phyloP scores from a whole-genome alignment of 2,797 vertebrate genomes.

The Pygocentrus nattereri region DNA sequence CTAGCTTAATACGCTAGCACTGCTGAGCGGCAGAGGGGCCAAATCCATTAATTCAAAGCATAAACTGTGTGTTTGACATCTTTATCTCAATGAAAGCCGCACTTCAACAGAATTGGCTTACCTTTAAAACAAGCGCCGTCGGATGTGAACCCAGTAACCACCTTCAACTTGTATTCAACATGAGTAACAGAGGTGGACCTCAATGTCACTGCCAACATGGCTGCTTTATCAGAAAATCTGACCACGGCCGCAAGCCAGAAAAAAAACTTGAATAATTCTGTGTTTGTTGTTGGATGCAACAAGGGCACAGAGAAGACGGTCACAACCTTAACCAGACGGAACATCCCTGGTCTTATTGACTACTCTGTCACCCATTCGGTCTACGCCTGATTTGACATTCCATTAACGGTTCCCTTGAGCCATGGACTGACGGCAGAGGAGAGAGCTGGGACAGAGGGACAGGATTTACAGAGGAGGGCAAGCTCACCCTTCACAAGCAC shows the following conservation, averaged over 20 bases:
- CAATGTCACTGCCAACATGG: background rate
- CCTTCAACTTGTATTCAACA: background rate
- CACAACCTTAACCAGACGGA: slow-evolving; percentile 63
- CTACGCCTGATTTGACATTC: slow-evolving; percentile 74
- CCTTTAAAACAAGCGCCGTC: background rate
- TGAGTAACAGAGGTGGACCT: slow-evolving; percentile 1
- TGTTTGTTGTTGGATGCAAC: slow-evolving; percentile 65
- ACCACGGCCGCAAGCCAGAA: slow-evolving; percentile 59
- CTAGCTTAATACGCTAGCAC: background rate
- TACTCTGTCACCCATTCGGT: slow-evolving; percentile 69
- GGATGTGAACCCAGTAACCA: background rate
- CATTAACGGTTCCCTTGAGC: slow-evolving; percentile 63
- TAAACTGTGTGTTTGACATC: slow-evolving; percentile 8
- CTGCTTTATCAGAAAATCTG: slow-evolving; percentile 40
- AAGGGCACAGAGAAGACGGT: slow-evolving; percentile 65
- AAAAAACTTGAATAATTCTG: slow-evolving; percentile 65
- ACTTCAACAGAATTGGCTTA: background rate
- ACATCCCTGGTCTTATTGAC: slow-evolving; percentile 72
- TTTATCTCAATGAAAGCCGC: background rate
- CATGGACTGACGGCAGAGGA: slow-evolving; percentile 36
- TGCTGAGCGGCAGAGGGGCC: background rate
- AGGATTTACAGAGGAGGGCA: slow-evolving; percentile 71
- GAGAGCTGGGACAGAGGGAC: slow-evolving; percentile 47
- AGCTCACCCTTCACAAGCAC: slow-evolving; percentile 71
- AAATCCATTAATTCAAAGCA: slow-evolving; percentile 7